A percentile compares a stretch with the other conserved stretches of the same genome.
Conservation (phyloP, 2,113 vertebrate species). For the Triplophysa siluroides region DNA sequence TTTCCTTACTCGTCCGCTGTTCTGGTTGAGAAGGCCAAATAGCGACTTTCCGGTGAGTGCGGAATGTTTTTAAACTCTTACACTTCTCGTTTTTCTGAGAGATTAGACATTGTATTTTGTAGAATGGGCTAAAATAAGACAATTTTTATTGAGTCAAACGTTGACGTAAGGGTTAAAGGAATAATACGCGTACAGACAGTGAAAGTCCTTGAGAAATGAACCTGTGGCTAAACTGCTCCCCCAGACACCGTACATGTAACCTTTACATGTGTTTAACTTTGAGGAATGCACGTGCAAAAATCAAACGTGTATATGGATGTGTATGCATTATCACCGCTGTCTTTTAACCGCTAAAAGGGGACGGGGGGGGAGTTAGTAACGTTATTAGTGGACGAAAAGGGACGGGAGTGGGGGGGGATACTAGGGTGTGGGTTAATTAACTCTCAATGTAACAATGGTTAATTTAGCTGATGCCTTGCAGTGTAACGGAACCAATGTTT, state of each 20-base stretch:
- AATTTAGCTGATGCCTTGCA: neutral
- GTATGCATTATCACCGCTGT: no score
- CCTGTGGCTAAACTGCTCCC: neutral
- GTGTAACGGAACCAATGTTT: conserved; percentile 30
- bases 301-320: neutral
- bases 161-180: neutral
- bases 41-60: conserved; percentile 68
- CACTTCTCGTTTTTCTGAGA: neutral
- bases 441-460: neutral
- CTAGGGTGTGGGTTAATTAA: no score
- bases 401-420: no score
- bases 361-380: no score
- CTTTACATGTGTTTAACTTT: neutral
- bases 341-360: neutral
- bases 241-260: neutral
- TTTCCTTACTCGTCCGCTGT: conserved; percentile 64
- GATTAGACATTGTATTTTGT: neutral
- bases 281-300: neutral
- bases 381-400: no score
- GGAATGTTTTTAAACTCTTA: neutral
- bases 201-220: conserved; percentile 62
- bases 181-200: conserved; percentile 43
- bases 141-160: neutral
- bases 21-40: conserved; percentile 76
- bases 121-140: neutral